Conservation (phyloP, 2,113 vertebrate genomes). For the Mustela nigripes region DNA sequence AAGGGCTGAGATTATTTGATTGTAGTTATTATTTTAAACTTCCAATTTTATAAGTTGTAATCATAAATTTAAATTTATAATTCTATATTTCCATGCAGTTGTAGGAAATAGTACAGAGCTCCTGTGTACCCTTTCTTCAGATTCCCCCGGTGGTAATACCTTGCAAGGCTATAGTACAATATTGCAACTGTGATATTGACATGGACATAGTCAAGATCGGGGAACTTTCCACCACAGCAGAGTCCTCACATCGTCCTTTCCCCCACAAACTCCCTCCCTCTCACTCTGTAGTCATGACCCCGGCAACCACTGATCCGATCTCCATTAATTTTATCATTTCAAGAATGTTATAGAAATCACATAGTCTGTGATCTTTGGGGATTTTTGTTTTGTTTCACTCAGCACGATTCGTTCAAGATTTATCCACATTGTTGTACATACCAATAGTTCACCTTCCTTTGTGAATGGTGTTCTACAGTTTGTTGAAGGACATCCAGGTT, state of each 20-base stretch:
- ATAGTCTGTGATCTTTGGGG: not conserved
- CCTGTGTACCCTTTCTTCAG: not conserved
- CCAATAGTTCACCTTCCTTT: not conserved
- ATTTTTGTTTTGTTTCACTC: not conserved
- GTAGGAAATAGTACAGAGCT: not conserved
- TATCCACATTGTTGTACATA: not conserved
- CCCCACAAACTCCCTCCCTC: not conserved
- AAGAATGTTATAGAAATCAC: not conserved
- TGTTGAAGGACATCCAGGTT: not conserved
- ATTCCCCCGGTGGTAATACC: not conserved
- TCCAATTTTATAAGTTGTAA: not conserved
- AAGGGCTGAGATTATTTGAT: not conserved
- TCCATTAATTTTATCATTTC: not conserved
- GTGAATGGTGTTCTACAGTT: not conserved
- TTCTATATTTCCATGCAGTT: not conserved
- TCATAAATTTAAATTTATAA: not conserved
- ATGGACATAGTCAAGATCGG: not conserved
- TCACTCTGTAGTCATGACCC: not conserved
- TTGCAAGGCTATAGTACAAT: not conserved
- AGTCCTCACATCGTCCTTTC: not conserved
- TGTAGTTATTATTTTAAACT: constrained; percentile 10
- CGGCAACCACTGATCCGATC: not conserved
- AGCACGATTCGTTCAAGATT: not conserved
- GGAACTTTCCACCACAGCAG: not conserved
- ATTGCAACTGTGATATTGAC: not conserved